Conservation (phyloP, 2,888 invertebrate species). For the Zaprionus bogoriensis region DNA sequence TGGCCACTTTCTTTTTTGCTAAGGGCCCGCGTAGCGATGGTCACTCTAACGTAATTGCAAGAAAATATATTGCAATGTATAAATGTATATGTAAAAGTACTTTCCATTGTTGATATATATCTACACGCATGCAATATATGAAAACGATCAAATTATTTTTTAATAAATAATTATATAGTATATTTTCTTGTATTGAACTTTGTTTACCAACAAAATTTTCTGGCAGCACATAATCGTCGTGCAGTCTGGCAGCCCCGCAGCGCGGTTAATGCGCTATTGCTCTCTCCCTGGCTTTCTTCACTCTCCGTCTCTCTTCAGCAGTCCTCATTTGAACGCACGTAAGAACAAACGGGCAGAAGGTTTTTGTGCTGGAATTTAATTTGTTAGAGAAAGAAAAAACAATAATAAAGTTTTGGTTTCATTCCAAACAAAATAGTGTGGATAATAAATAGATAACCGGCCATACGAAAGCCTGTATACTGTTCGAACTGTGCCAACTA, state of each 20-base stretch:
- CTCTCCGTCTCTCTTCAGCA: slow-evolving; percentile 65
- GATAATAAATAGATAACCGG: slow-evolving; percentile 32
- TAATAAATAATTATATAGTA: neutral
- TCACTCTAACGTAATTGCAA: neutral
- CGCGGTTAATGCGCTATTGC: slow-evolving; percentile 49
- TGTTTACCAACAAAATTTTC: neutral
- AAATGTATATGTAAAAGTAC: too few relatives aligned
- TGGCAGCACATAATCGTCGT: neutral
- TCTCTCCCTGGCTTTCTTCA: slow-evolving; percentile 55
- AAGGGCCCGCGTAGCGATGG: neutral
- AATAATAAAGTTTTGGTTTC: slow-evolving; percentile 75
- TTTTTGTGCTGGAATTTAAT: slow-evolving; percentile 74
- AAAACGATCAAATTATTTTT: too few relatives aligned
- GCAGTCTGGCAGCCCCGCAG: slow-evolving; percentile 29
- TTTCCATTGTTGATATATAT: too few relatives aligned
- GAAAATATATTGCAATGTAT: neutral
- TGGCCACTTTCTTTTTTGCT: neutral
- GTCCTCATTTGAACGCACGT: slow-evolving; percentile 60
- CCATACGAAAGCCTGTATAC: slow-evolving; percentile 10
- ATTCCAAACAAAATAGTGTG: slow-evolving; percentile 64
- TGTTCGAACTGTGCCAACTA: slow-evolving; percentile 18
- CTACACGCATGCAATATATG: too few relatives aligned
- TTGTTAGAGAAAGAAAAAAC: slow-evolving; percentile 81
- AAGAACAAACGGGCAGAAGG: slow-evolving; percentile 60
- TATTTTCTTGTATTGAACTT: neutral